phyloP scores from a whole-genome alignment of 2,113 vertebrate species.

The Xiphophorus maculatus region DNA sequence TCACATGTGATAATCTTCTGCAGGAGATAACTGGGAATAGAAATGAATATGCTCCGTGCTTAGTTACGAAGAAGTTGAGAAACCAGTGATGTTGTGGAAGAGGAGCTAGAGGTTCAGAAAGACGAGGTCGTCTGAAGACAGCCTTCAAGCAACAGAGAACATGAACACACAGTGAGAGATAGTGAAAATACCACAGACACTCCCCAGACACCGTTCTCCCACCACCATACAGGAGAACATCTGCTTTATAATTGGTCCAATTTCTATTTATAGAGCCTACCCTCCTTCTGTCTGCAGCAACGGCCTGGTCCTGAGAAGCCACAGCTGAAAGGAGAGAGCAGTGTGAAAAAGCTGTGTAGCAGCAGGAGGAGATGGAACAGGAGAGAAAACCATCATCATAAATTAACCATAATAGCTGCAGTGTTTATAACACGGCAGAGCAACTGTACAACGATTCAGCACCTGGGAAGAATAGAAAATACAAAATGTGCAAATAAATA shows the following conservation, averaged over 20 bases:
- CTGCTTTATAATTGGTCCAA: constrained; percentile 77
- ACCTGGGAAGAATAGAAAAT: background rate
- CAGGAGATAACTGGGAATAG: background rate
- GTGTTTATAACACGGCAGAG: constrained; percentile 27
- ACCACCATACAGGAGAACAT: constrained; percentile 68
- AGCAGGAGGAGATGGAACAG: constrained; percentile 31
- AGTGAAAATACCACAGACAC: constrained; percentile 55
- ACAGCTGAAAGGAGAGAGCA: constrained; percentile 43
- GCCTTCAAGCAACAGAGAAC: constrained; percentile 44
- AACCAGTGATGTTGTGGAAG: constrained; percentile 10
- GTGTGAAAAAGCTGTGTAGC: constrained; percentile 27
- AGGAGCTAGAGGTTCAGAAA: constrained; percentile 20
- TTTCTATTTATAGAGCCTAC: constrained; percentile 78
- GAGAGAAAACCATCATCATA: constrained; percentile 51
- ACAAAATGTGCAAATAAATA: constrained; percentile 17
- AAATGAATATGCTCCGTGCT: background rate
- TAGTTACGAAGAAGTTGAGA: background rate
- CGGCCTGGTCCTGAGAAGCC: constrained; percentile 62
- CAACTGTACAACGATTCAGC: constrained; percentile 23
- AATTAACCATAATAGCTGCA: constrained; percentile 48
- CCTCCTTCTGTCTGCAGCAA: constrained; percentile 67
- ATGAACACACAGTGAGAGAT: constrained; percentile 39
- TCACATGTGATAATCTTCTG: background rate
- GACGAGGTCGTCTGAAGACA: constrained; percentile 28
- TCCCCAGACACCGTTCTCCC: constrained; percentile 45